phyloP scores from a whole-genome alignment of 2,888 invertebrate species.

The Aelia acuminata region DNA sequence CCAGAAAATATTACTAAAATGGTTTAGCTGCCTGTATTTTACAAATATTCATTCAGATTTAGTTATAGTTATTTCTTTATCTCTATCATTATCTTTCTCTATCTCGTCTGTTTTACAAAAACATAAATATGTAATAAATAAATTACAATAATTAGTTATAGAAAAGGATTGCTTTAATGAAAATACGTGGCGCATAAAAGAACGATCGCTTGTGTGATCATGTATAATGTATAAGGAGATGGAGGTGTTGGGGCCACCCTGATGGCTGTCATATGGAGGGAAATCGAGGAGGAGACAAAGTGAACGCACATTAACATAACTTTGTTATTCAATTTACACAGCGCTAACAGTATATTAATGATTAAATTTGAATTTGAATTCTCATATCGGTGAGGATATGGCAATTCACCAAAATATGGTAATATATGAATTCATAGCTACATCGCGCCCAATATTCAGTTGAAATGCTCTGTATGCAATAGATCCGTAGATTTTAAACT shows the following conservation, averaged over 20 bases:
- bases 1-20: too few species aligned
- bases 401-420: neutral
- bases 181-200: neutral
- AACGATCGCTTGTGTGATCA: neutral
- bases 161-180: too few species aligned
- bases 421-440: neutral
- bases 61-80: too few species aligned
- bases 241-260: neutral
- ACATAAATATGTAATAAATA: too few species aligned
- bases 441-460: too few species aligned
- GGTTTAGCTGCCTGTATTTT: too few species aligned
- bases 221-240: conserved; percentile 3
- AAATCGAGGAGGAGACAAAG: conserved; percentile 41
- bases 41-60: too few species aligned
- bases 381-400: neutral
- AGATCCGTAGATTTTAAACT: too few species aligned
- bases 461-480: too few species aligned
- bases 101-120: too few species aligned
- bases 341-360: conserved; percentile 35
- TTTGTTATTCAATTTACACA: conserved; percentile 33
- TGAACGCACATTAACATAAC: conserved; percentile 34
- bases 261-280: conserved; percentile 28
- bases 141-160: too few species aligned
- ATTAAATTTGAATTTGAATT: conserved; percentile 49
- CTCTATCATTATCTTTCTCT: too few species aligned